Conservation (phyloP, 2,888 invertebrate species). For the Eutolmus rufibarbis region DNA sequence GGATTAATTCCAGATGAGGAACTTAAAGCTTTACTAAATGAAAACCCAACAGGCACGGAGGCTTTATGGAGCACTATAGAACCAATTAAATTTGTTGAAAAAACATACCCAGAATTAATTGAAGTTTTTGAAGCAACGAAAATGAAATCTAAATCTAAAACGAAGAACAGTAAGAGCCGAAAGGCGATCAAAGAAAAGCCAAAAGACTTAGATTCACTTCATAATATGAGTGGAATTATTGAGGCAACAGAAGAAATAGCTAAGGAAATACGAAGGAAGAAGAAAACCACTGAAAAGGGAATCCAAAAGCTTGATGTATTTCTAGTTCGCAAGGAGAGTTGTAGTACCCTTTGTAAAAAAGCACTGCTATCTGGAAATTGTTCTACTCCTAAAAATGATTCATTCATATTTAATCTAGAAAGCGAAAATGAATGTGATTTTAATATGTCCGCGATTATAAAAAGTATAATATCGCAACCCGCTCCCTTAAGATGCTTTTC, state of each 20-base stretch:
- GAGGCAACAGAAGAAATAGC: constrained; percentile 54
- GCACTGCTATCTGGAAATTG: constrained; percentile 49
- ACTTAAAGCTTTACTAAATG: constrained; percentile 63
- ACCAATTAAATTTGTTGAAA: constrained; percentile 69
- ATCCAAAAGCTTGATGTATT: constrained; percentile 60
- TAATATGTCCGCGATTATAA: constrained; percentile 66
- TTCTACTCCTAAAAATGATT: constrained; percentile 55
- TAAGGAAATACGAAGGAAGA: constrained; percentile 50
- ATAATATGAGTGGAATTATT: constrained; percentile 51
- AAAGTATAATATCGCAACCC: constrained; percentile 62
- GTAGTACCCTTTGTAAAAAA: neutral
- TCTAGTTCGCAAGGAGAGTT: neutral
- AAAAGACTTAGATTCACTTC: constrained; percentile 53
- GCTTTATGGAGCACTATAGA: constrained; percentile 74
- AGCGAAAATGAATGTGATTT: constrained; percentile 62
- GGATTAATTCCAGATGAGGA: constrained; percentile 70
- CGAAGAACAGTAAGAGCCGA: constrained; percentile 25
- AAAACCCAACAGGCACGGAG: constrained; percentile 63
- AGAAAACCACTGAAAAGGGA: constrained; percentile 58
- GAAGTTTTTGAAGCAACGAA: constrained; percentile 67
- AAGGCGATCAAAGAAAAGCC: constrained; percentile 53
- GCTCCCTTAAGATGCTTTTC: constrained; percentile 52
- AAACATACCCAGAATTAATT: constrained; percentile 71
- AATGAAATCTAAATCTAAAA: constrained; percentile 55
- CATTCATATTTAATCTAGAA: neutral